These are phyloP conservation scores for Lepetodrilus schrolli DNA, from an alignment of 2,888 invertebrate species.

Conservation along the genomic window DNA sequence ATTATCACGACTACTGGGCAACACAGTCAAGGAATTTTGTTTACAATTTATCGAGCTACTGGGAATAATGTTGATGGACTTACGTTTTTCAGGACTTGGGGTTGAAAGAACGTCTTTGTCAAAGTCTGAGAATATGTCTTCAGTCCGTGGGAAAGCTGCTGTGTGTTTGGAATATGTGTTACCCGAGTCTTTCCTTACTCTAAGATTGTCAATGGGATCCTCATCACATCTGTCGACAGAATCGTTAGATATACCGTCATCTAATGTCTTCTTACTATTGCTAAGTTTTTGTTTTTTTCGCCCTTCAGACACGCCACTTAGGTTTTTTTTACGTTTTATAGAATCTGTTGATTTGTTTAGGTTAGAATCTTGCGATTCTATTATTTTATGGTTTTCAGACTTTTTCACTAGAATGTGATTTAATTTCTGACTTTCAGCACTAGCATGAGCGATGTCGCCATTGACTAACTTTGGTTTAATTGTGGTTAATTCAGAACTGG, in stretches of 20 bases:
- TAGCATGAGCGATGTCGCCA: neutral
- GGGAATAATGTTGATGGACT: too few relatives aligned
- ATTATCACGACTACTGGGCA: neutral
- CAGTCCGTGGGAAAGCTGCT: neutral
- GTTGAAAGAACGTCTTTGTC: neutral
- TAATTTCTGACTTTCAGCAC: neutral
- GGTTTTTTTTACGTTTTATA: neutral
- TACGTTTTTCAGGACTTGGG: too few relatives aligned
- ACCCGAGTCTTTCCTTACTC: slow-evolving; percentile 34
- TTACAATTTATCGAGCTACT: neutral
- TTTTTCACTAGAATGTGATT: neutral
- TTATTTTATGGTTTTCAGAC: slow-evolving; percentile 6
- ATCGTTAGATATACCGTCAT: neutral
- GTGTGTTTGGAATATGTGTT: slow-evolving; percentile 35
- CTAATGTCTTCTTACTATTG: too few relatives aligned
- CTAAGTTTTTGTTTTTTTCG: neutral
- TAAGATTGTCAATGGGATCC: slow-evolving; percentile 10
- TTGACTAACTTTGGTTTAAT: slow-evolving; percentile 3
- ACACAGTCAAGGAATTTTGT: neutral
- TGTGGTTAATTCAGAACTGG: neutral
- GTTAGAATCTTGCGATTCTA: too few relatives aligned
- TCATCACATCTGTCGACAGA: slow-evolving; percentile 8
- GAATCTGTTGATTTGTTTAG: too few relatives aligned
- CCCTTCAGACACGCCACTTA: neutral
- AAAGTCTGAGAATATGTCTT: neutral